phyloP scores from a whole-genome alignment of 2,113 vertebrate species.

The Uropsilus gracilis region DNA sequence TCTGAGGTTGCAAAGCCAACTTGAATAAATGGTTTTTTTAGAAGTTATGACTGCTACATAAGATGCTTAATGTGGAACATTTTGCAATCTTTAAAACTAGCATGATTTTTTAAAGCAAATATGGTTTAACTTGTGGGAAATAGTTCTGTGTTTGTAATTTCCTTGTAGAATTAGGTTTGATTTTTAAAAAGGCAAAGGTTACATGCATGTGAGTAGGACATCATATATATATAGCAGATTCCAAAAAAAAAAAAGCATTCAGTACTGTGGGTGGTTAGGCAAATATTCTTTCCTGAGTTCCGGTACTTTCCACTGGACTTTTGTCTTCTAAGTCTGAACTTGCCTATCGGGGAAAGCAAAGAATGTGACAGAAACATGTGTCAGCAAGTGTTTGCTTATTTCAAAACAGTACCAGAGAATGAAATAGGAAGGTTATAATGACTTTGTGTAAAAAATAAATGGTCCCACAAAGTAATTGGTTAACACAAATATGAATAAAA shows the following conservation, averaged over 20 bases:
- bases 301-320: slow-evolving; percentile 74
- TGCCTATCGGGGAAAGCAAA: slow-evolving; percentile 55
- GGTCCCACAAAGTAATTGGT: not conserved
- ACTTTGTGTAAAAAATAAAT: not conserved
- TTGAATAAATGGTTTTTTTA: not conserved
- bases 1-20: not conserved
- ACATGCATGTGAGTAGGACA: slow-evolving; percentile 19
- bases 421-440: not conserved
- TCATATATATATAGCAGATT: slow-evolving; percentile 55
- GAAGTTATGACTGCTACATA: not conserved
- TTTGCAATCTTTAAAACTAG: slow-evolving; percentile 8
- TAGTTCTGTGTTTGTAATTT: slow-evolving; percentile 52
- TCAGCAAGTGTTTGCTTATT: slow-evolving; percentile 41
- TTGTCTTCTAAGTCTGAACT: slow-evolving; percentile 77
- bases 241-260: slow-evolving; percentile 74
- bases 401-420: slow-evolving; percentile 27
- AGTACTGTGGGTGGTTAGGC: slow-evolving; percentile 61
- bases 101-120: not conserved
- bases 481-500: slow-evolving; percentile 17
- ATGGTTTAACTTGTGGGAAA: slow-evolving; percentile 30
- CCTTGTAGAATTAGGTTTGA: slow-evolving; percentile 58
- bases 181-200: slow-evolving; percentile 63
- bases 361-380: slow-evolving; percentile 51
- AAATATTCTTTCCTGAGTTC: slow-evolving; percentile 69
- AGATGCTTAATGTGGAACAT: not conserved